phyloP scores from a whole-genome alignment of 2,113 vertebrate genomes.

The Sphaerodactylus townsendi region DNA sequence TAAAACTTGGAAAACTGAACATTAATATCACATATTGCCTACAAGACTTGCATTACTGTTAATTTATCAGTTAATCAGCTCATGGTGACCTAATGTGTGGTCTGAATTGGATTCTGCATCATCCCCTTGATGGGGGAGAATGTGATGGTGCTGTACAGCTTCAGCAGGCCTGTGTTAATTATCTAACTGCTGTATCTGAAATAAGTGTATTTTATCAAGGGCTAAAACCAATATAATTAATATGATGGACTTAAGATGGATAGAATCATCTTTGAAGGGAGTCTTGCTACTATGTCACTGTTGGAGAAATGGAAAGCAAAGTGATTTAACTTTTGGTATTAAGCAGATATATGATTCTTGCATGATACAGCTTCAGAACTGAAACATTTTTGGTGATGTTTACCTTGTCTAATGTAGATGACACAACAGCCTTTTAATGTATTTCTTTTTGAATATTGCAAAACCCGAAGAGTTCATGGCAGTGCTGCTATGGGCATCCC shows the following conservation, averaged over 20 bases:
- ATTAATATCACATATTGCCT: slow-evolving; percentile 75
- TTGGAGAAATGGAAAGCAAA: slow-evolving; percentile 62
- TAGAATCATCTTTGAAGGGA: slow-evolving; percentile 5
- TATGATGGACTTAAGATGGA: slow-evolving; percentile 33
- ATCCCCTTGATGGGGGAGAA: slow-evolving; percentile 47
- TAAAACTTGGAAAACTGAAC: slow-evolving; percentile 66
- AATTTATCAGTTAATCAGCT: slow-evolving; percentile 56
- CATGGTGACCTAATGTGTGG: slow-evolving; percentile 61
- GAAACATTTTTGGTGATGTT: slow-evolving; percentile 66
- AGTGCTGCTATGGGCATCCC: background rate
- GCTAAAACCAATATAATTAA: slow-evolving; percentile 71
- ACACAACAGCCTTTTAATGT: slow-evolving; percentile 50
- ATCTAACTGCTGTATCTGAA: slow-evolving; percentile 54
- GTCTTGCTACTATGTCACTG: slow-evolving; percentile 40
- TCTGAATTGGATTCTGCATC: slow-evolving; percentile 69
- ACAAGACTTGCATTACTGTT: slow-evolving; percentile 68
- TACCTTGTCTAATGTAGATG: slow-evolving; percentile 65
- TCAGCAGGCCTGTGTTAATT: slow-evolving; percentile 61
- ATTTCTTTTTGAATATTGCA: slow-evolving; percentile 46
- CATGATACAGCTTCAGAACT: slow-evolving; percentile 72
- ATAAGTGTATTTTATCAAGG: slow-evolving; percentile 66
- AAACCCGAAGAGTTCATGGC: slow-evolving; percentile 25
- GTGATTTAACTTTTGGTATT: slow-evolving; percentile 64
- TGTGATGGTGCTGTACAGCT: slow-evolving; percentile 53
- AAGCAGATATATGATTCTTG: slow-evolving; percentile 71